phyloP scores from a whole-genome alignment of 2,113 vertebrate species.

The Sclerurus mexicanus region DNA sequence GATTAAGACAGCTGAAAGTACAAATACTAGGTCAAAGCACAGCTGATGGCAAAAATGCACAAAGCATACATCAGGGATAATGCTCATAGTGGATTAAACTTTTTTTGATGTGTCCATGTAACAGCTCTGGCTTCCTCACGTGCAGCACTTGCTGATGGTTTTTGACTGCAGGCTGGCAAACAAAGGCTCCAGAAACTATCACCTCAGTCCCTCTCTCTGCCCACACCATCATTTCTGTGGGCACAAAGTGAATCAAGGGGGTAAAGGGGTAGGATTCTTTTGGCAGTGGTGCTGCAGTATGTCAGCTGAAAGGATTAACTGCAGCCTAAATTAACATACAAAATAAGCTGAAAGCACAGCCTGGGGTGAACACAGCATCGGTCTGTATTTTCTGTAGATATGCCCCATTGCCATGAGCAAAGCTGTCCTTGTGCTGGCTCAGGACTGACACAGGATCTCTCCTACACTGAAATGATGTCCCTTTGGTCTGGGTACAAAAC shows the following conservation, averaged over 20 bases:
- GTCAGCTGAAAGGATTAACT: background rate
- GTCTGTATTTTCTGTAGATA: background rate
- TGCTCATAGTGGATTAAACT: background rate
- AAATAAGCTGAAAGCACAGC: background rate
- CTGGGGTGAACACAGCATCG: background rate
- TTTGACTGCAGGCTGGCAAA: background rate
- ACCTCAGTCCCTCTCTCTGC: background rate
- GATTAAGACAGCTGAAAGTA: conserved; percentile 6
- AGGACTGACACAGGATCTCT: background rate
- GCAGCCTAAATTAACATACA: background rate
- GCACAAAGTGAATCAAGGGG: background rate
- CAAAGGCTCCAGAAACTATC: background rate
- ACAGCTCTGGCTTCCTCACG: background rate
- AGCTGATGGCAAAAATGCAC: conserved; percentile 30
- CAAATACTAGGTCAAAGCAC: conserved; percentile 33
- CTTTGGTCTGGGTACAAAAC: background rate
- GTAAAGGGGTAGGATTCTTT: background rate
- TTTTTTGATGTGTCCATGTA: background rate
- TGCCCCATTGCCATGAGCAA: background rate
- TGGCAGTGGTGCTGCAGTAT: background rate
- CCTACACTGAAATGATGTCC: background rate
- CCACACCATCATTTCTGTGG: background rate
- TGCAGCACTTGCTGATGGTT: background rate
- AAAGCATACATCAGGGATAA: background rate
- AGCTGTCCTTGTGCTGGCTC: background rate